Evolutionary conservation across 2,113 vertebrate species (phyloP).

Genomic region (Isurus oxyrinchus): DNA sequence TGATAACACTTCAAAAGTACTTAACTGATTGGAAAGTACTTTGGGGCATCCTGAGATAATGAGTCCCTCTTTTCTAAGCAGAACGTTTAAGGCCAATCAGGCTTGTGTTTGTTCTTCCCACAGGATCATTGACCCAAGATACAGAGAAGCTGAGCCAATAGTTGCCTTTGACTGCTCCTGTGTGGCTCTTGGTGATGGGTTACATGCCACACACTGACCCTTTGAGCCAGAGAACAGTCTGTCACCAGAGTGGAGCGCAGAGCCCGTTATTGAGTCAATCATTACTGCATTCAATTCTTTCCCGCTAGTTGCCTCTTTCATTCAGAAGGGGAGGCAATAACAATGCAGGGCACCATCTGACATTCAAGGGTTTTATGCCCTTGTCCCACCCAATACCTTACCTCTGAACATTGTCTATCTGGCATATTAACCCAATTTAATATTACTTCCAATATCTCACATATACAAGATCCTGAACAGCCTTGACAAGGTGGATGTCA

Average conservation of each 20-base stretch:
- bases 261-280: background rate
- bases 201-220: background rate
- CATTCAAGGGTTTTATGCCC: background rate
- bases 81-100: background rate
- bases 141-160: background rate
- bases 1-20: background rate
- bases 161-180: no score
- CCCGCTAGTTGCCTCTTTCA: background rate
- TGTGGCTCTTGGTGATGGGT: background rate
- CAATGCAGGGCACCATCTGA: background rate
- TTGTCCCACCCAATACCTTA: background rate
- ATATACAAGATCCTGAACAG: no score
- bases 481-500: no score
- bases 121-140: background rate
- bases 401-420: background rate
- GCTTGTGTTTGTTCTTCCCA: background rate
- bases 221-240: background rate
- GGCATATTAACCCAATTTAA: background rate
- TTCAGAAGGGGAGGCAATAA: background rate
- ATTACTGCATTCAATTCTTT: no score
- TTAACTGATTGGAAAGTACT: background rate
- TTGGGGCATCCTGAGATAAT: background rate
- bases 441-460: background rate
- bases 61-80: background rate
- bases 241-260: background rate